Evolutionary conservation across 2,797 vertebrate species (phyloP).

Genomic region (Mionectes olivaceus): DNA sequence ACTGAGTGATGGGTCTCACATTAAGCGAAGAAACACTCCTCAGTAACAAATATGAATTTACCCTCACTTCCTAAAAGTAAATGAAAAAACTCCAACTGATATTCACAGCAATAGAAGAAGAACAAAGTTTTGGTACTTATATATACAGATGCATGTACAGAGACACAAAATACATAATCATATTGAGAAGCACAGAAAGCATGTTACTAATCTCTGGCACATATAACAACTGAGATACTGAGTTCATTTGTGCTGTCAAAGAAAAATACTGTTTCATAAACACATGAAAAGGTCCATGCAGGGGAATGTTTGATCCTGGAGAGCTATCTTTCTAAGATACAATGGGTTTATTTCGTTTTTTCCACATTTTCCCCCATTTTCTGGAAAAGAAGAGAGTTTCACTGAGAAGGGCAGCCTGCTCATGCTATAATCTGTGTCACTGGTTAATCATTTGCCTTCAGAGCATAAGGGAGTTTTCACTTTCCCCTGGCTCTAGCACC

Average conservation of each 20-base stretch:
- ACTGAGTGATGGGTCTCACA: not conserved
- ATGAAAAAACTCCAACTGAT: not conserved
- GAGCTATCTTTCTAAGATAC: not conserved
- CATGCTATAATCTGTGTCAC: not conserved
- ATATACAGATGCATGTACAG: not conserved
- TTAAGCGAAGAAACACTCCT: not conserved
- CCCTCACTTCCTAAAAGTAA: not conserved
- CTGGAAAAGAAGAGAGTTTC: not conserved
- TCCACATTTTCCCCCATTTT: not conserved
- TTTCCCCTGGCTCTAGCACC: not conserved
- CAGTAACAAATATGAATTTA: not conserved
- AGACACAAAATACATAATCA: rapidly evolving
- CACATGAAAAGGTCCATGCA: not conserved
- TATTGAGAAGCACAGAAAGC: not conserved
- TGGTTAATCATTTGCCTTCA: not conserved
- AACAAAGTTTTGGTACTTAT: not conserved
- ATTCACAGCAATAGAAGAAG: not conserved
- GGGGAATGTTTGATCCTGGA: not conserved
- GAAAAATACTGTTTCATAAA: not conserved
- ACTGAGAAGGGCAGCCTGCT: not conserved
- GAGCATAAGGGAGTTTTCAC: not conserved
- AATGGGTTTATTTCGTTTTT: not conserved
- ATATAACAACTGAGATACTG: not conserved
- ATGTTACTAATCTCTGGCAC: not conserved
- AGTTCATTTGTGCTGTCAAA: not conserved